phyloP scores from a whole-genome alignment of 2,113 vertebrate species.

The Quiscalus mexicanus region DNA sequence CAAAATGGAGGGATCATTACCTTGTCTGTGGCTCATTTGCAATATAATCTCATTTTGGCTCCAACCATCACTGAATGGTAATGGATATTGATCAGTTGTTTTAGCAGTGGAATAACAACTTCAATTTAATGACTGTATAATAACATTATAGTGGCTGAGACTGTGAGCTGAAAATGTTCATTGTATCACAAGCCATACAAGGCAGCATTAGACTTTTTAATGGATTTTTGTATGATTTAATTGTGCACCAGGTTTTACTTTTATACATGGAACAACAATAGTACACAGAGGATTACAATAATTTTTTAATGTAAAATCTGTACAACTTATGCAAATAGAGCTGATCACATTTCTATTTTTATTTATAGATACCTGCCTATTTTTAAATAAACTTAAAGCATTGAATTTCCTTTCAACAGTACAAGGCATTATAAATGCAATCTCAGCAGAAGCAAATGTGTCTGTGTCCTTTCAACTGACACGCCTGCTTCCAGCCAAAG shows the following conservation, averaged over 20 bases:
- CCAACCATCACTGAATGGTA: slow-evolving; percentile 45
- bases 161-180: slow-evolving; percentile 24
- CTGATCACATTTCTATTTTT: background rate
- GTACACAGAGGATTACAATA: background rate
- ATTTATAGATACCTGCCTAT: background rate
- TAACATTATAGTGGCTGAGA: slow-evolving; percentile 59
- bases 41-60: slow-evolving; percentile 71
- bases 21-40: slow-evolving; percentile 68
- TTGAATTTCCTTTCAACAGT: background rate
- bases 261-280: background rate
- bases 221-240: slow-evolving; percentile 31
- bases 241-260: background rate
- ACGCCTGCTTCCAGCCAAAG: background rate
- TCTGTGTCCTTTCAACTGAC: background rate
- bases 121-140: slow-evolving; percentile 65
- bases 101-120: slow-evolving; percentile 63
- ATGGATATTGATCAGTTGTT: slow-evolving; percentile 77
- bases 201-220: background rate
- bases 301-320: background rate
- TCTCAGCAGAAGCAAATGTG: background rate
- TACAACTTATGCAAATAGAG: background rate
- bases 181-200: slow-evolving; percentile 49
- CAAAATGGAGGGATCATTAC: slow-evolving; percentile 61
- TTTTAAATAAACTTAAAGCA: slow-evolving; percentile 6
- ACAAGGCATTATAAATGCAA: background rate